These are phyloP conservation scores for Myotis davidii DNA, from an alignment of 2,113 vertebrate genomes.

Conservation along the genomic window DNA sequence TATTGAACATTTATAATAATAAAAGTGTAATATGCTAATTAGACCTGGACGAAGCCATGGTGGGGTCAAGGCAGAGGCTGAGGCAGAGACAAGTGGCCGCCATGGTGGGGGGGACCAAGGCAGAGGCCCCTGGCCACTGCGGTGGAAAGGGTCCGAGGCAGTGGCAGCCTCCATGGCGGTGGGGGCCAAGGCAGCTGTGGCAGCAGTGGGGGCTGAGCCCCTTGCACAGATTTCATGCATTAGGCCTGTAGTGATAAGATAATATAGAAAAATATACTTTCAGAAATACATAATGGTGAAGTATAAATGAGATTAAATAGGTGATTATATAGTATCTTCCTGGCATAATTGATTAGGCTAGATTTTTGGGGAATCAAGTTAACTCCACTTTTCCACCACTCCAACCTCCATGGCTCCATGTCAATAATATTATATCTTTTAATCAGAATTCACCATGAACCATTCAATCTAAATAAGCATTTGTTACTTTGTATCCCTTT, in stretches of 20 bases:
- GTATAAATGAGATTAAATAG: not conserved
- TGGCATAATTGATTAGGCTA: not conserved
- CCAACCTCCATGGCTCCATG: not conserved
- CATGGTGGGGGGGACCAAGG: too few species aligned
- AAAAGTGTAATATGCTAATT: too few species aligned
- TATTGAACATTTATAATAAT: not conserved
- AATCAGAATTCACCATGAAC: not conserved
- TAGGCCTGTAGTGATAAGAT: not conserved
- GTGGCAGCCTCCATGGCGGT: rapidly evolving
- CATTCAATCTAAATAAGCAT: not conserved
- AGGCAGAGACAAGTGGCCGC: too few species aligned
- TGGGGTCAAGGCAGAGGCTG: too few species aligned
- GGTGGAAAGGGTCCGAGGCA: too few species aligned
- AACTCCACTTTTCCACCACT: not conserved
- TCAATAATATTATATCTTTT: not conserved
- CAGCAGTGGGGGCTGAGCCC: too few species aligned
- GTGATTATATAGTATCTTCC: not conserved
- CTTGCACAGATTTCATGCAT: too few species aligned
- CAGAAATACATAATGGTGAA: not conserved
- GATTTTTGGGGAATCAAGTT: not conserved
- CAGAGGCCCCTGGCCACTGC: too few species aligned
- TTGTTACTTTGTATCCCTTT: not conserved
- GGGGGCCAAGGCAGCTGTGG: too few species aligned
- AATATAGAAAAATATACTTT: not conserved
- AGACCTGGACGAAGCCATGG: too few species aligned